These are phyloP conservation scores for Palloptera scutellata DNA, from an alignment of 2,888 invertebrate species.

Conservation along the genomic window DNA sequence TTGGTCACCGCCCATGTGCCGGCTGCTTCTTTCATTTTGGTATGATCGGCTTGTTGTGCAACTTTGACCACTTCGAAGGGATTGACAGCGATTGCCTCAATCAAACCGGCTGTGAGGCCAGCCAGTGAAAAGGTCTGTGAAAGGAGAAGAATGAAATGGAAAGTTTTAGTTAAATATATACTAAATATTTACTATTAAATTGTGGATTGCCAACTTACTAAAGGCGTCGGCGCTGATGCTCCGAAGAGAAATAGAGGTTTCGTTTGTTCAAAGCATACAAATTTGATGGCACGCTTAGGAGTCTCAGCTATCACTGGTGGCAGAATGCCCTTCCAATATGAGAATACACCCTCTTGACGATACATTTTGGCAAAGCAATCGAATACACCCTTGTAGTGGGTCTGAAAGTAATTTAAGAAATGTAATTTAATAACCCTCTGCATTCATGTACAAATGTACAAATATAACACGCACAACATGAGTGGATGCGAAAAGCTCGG, in stretches of 20 bases:
- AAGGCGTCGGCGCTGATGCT: conserved; percentile 75
- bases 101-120: conserved; percentile 86
- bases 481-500: too few relatives aligned
- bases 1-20: conserved; percentile 83
- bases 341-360: conserved; percentile 79
- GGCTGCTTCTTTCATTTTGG: conserved; percentile 70
- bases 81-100: conserved; percentile 92
- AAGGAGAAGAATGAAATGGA: conserved; percentile 10
- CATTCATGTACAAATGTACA: too few relatives aligned
- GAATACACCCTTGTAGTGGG: conserved; percentile 77
- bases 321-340: conserved; percentile 93
- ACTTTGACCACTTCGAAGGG: conserved; percentile 97
- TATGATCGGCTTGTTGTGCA: conserved; percentile 79
- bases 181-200: background rate
- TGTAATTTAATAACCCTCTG: conserved; percentile 1
- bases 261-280: conserved; percentile 93
- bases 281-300: conserved; percentile 93
- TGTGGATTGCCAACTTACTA: conserved; percentile 69
- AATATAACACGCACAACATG: too few relatives aligned
- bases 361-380: conserved; percentile 94
- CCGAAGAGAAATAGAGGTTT: conserved; percentile 86
- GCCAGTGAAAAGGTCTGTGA: conserved; percentile 86
- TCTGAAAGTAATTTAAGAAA: conserved; percentile 42
- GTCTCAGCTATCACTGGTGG: conserved; percentile 95
- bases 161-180: conserved; percentile 3